Percentiles rank a stretch among this genome's conserved stretches.
phyloP scores from a whole-genome alignment of 1,140 invertebrate species.

The Anoplophora glabripennis region DNA sequence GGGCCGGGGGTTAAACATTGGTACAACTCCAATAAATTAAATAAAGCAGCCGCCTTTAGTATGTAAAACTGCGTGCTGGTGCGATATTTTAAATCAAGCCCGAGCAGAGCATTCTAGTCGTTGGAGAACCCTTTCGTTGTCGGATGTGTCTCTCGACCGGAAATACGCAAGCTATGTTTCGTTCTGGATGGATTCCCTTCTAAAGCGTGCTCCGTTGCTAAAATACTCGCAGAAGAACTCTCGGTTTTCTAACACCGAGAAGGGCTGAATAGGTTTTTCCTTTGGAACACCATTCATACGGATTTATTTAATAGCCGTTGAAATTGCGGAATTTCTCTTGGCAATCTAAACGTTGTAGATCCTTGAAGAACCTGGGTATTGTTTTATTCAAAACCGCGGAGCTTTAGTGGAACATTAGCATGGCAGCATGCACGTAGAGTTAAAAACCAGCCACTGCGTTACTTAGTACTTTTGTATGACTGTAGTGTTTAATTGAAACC shows the following conservation, averaged over 20 bases:
- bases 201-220: background rate
- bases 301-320: conserved; percentile 11
- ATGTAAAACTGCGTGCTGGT: conserved; percentile 38
- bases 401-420: no score
- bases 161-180: no score
- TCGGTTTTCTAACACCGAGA: no score
- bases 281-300: conserved; percentile 10
- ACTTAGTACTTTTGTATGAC: no score
- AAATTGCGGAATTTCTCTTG: conserved; percentile 1
- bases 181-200: background rate
- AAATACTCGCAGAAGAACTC: background rate
- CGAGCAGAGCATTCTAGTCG: no score
- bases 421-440: background rate
- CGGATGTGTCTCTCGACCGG: no score
- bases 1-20: conserved; percentile 31
- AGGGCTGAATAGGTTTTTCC: conserved; percentile 1
- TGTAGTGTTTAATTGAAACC: no score
- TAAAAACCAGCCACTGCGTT: no score
- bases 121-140: no score
- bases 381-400: conserved; percentile 3
- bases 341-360: conserved; percentile 15
- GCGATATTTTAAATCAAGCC: conserved; percentile 29
- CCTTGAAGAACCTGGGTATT: background rate
- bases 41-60: conserved; percentile 32
- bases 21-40: conserved; percentile 36